phyloP scores from a whole-genome alignment of 2,113 vertebrate species.

The Hyperopisus bebe region DNA sequence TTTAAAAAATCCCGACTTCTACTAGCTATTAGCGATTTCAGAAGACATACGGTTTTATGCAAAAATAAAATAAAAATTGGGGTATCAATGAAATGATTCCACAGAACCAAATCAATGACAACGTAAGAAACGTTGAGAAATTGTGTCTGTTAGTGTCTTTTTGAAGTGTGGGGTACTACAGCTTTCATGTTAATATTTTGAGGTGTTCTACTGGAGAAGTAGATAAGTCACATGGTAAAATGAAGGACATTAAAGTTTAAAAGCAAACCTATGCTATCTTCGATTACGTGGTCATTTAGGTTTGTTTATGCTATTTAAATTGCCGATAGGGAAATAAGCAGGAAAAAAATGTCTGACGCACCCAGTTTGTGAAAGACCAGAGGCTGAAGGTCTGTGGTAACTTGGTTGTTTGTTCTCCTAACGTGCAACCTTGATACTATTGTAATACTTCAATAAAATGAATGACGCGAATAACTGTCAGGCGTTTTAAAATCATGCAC shows the following conservation, averaged over 20 bases:
- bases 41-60: neutral
- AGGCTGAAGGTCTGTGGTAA: neutral
- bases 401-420: neutral
- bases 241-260: neutral
- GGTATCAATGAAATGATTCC: neutral
- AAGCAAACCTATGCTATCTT: neutral
- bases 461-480: neutral
- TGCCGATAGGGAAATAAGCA: slow-evolving; percentile 3
- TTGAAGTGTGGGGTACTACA: neutral
- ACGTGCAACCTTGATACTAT: neutral
- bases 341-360: neutral
- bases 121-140: neutral
- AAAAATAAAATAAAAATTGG: neutral
- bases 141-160: neutral
- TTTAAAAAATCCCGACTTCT: neutral
- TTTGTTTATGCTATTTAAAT: slow-evolving; percentile 19
- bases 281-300: neutral
- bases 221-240: neutral
- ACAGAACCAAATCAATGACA: neutral
- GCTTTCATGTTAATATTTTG: neutral
- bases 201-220: neutral
- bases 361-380: neutral
- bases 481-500: neutral
- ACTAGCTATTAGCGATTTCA: neutral
- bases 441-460: neutral